A percentile compares a stretch with the other conserved stretches of the same genome.
Conservation (phyloP, 1,140 invertebrate genomes). For the Cyclargus thomasi region DNA sequence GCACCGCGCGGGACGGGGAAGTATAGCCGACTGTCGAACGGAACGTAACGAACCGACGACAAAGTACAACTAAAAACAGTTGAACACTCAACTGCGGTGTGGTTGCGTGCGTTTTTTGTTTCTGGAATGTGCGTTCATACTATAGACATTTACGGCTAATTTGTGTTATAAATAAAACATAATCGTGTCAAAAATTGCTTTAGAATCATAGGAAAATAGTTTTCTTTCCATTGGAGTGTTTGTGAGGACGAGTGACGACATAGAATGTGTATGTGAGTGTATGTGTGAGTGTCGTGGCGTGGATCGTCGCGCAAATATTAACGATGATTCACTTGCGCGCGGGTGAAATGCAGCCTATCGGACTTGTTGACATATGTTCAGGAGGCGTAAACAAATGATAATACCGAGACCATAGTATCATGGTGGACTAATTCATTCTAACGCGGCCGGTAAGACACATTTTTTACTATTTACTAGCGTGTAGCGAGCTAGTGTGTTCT, state of each 20-base stretch:
- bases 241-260: constrained; percentile 57
- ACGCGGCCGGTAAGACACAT: constrained; percentile 55
- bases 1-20: constrained; percentile 48
- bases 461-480: constrained; percentile 12
- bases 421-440: constrained; percentile 64
- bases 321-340: constrained; percentile 74
- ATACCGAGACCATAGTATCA: constrained; percentile 55
- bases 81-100: constrained; percentile 63
- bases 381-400: constrained; percentile 71
- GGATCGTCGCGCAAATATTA: constrained; percentile 73
- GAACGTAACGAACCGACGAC: constrained; percentile 67
- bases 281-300: constrained; percentile 62
- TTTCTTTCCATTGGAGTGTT: constrained; percentile 36
- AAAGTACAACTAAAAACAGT: constrained; percentile 69
- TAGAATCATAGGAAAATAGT: constrained; percentile 55
- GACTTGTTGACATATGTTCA: constrained; percentile 73
- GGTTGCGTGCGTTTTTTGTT: constrained; percentile 52
- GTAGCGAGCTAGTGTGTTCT: neutral
- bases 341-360: constrained; percentile 73
- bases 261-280: constrained; percentile 56
- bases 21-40: constrained; percentile 43
- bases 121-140: constrained; percentile 41
- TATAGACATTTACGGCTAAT: constrained; percentile 44
- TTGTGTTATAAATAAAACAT: constrained; percentile 51
- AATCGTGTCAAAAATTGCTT: constrained; percentile 41